Conservation (phyloP, 2,888 invertebrate species). For the Drosophila falleni region DNA sequence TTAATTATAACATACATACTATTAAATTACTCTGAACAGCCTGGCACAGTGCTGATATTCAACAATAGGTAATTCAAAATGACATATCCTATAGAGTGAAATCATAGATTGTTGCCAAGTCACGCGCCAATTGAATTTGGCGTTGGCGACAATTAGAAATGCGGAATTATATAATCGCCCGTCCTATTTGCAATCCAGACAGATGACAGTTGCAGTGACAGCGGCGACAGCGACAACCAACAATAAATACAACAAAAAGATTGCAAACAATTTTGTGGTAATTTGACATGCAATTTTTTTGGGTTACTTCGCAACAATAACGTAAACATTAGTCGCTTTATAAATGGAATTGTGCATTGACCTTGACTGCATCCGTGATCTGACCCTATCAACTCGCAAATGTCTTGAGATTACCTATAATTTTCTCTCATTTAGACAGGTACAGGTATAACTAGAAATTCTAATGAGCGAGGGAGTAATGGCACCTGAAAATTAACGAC, state of each 20-base stretch:
- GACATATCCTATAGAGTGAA: conserved; percentile 22
- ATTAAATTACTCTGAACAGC: conserved; percentile 10
- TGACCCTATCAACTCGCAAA: conserved; percentile 9
- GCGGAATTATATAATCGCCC: conserved; percentile 44
- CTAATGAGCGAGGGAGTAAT: conserved; percentile 35
- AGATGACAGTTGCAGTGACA: conserved; percentile 19
- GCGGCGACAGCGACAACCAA: not conserved
- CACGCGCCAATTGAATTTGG: conserved; percentile 50
- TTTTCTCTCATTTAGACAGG: conserved; percentile 25
- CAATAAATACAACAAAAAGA: conserved; percentile 32
- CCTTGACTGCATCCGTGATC: conserved; percentile 13
- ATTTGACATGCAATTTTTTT: conserved; percentile 32
- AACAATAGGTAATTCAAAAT: not conserved
- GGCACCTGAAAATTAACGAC: conserved; percentile 22
- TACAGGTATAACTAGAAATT: conserved; percentile 18
- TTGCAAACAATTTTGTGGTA: conserved; percentile 43
- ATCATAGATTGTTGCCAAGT: conserved; percentile 45
- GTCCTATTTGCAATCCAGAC: conserved; percentile 32
- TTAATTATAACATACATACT: not conserved
- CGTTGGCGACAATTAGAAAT: conserved; percentile 55
- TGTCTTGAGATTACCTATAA: conserved; percentile 33
- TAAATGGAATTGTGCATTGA: not conserved
- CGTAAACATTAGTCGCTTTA: not conserved
- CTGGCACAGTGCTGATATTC: not conserved
- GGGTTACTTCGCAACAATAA: conserved; percentile 6